Evolutionary conservation across 2,113 vertebrate species (phyloP), one percentile per base, ranked within the genome.

Genomic region (Apaloderma vittatum): DNA sequence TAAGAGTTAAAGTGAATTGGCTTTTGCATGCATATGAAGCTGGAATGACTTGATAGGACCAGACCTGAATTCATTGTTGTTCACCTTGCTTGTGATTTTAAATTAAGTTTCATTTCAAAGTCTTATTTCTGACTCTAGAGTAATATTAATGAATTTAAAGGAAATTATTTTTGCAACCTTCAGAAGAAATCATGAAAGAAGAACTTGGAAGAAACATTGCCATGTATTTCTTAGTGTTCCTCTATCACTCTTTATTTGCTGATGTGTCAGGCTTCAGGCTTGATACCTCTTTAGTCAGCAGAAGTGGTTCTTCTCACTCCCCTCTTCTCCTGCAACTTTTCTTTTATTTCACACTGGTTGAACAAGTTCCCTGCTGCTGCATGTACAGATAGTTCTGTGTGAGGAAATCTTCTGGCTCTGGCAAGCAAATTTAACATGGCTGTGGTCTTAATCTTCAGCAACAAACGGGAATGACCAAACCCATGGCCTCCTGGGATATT

Each of bases 1-100:
- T 59, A 87, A 70, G 51, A 93, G 37, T 88, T 87, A 85, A 89
- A 70, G 30, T 80, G 84, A 80, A 86, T 63, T 59, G 66, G 51
- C 86, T 93, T 90, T 93, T 72, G 54, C 57, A 73, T 77, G 37
- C 17, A 37, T 90, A 63, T 66, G 55, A 80, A 94, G 27, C 51
- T 57, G 63, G 27, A 90, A 81, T 0, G 0, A 55, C 73, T 58
- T 67, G 37, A 77, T 27, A 37, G 86, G 58, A 94, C n/a, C 48
- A 71, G 57, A 71, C 52, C 65, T 76, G 67, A 88, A 79, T 63
- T 54, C 52, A 66, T 21, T 75, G 54, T 62, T 89, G 8, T 85
- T 88, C 21, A 7, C 48, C 40, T 85, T 78, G 18, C 70, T 54
- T 58, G 16, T 72, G 14, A 21, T 96, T 93, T 76, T 66, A 67